Percentiles rank a stretch among this genome's conserved stretches.
These are phyloP conservation scores for Bimastos eiseni DNA, from an alignment of 2,888 invertebrate species.

Conservation along the genomic window DNA sequence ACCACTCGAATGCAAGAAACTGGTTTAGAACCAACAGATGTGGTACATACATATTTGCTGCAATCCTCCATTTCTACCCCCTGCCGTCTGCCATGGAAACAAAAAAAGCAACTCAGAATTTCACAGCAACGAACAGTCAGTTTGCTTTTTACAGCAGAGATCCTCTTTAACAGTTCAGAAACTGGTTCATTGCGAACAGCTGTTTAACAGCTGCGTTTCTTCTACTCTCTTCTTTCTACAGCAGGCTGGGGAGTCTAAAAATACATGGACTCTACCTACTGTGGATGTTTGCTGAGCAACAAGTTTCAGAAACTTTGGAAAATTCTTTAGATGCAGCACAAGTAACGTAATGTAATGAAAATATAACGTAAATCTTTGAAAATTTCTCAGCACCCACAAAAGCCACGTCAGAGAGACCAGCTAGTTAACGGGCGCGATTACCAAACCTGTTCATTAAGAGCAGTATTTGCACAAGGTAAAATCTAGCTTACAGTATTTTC, in stretches of 20 bases:
- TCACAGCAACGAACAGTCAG: neutral
- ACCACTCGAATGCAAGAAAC: neutral
- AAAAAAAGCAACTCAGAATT: neutral
- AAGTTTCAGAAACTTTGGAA: neutral
- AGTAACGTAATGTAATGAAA: too few species aligned
- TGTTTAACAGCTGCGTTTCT: neutral
- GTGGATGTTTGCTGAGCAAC: neutral
- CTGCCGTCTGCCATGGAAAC: neutral
- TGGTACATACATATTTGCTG: neutral
- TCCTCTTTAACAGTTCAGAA: neutral
- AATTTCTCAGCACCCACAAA: too few species aligned
- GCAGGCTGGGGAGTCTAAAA: neutral
- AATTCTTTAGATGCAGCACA: neutral
- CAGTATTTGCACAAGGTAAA: neutral
- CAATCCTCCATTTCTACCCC: neutral
- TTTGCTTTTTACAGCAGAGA: neutral
- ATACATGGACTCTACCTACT: neutral
- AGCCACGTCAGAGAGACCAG: too few species aligned
- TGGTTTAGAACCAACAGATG: slow-evolving; percentile 1
- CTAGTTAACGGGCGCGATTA: too few species aligned
- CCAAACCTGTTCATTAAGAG: neutral
- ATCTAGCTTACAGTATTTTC: too few species aligned
- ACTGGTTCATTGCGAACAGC: neutral
- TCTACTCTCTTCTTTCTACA: neutral
- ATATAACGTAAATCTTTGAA: too few species aligned